A percentile compares a stretch with the other conserved stretches of the same genome.
These are phyloP conservation scores for Stegodyphus dumicola DNA, from an alignment of 1,140 invertebrate genomes.

Conservation along the genomic window DNA sequence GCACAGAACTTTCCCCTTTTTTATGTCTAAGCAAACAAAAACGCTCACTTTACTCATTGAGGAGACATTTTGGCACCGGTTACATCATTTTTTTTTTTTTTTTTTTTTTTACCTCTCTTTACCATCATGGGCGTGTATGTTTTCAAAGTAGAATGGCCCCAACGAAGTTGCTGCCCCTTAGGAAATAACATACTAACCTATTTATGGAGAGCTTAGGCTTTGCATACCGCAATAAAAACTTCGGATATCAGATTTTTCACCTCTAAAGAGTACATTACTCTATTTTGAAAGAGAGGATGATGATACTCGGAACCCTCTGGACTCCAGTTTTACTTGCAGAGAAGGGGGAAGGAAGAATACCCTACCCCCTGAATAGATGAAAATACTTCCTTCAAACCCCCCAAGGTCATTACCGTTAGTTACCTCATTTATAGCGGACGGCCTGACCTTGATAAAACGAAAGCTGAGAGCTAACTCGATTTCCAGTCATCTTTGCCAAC, in stretches of 20 bases:
- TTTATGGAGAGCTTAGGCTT: background rate
- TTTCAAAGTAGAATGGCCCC: too few species aligned
- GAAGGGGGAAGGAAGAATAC: slow-evolving; percentile 2
- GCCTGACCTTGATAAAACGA: slow-evolving; percentile 57
- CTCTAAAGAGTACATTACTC: slow-evolving; percentile 44
- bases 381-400: slow-evolving; percentile 12
- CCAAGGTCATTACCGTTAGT: slow-evolving; percentile 42
- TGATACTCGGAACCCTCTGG: slow-evolving; percentile 26
- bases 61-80: too few species aligned
- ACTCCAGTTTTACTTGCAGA: background rate
- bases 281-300: slow-evolving; percentile 9
- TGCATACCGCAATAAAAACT: background rate
- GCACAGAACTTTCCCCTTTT: too few species aligned
- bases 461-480: slow-evolving; percentile 13
- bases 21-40: too few species aligned
- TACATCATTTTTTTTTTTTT: background rate
- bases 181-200: slow-evolving; percentile 46
- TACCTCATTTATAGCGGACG: slow-evolving; percentile 45
- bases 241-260: background rate
- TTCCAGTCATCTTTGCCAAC: slow-evolving; percentile 26
- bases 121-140: too few species aligned
- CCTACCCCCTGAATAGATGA: slow-evolving; percentile 10
- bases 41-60: too few species aligned
- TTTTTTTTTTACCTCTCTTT: background rate
- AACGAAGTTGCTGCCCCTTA: slow-evolving; percentile 3